These are phyloP conservation scores for Tarsius wallacei DNA, from an alignment of 2,797 vertebrate species.

Conservation along the genomic window DNA sequence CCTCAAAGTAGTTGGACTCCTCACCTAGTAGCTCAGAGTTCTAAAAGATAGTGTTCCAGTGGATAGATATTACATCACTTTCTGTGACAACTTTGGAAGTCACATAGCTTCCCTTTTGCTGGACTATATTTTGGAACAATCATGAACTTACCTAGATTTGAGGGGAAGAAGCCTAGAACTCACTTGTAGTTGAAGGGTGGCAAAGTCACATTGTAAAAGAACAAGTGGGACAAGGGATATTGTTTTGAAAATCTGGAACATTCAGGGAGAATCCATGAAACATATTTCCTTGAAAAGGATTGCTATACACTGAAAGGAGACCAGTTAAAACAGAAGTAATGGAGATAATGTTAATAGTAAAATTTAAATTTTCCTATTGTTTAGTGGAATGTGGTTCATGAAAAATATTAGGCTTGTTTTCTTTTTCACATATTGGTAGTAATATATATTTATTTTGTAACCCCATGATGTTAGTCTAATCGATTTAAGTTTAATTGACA, in stretches of 20 bases:
- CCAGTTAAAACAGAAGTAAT: neutral
- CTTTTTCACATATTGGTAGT: neutral
- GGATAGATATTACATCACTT: neutral
- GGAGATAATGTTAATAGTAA: neutral
- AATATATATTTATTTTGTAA: neutral
- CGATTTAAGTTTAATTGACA: neutral
- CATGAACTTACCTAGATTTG: neutral
- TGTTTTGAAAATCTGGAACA: neutral
- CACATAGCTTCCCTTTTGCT: neutral
- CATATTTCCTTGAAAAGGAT: neutral
- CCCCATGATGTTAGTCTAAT: neutral
- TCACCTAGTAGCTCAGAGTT: neutral
- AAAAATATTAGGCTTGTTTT: neutral
- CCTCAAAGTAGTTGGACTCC: neutral
- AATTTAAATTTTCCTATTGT: slow-evolving; percentile 3
- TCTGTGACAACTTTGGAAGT: neutral
- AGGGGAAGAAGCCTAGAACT: neutral
- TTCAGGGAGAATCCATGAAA: neutral
- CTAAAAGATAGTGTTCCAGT: neutral
- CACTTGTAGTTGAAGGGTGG: neutral
- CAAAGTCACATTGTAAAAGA: neutral
- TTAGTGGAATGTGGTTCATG: neutral
- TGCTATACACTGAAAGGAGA: neutral
- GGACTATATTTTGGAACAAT: neutral
- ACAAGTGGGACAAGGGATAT: neutral